Percentiles rank a stretch among this genome's conserved stretches.
Evolutionary conservation across 2,888 invertebrate genomes (phyloP).

Genomic region (Colostygia pectinataria): DNA sequence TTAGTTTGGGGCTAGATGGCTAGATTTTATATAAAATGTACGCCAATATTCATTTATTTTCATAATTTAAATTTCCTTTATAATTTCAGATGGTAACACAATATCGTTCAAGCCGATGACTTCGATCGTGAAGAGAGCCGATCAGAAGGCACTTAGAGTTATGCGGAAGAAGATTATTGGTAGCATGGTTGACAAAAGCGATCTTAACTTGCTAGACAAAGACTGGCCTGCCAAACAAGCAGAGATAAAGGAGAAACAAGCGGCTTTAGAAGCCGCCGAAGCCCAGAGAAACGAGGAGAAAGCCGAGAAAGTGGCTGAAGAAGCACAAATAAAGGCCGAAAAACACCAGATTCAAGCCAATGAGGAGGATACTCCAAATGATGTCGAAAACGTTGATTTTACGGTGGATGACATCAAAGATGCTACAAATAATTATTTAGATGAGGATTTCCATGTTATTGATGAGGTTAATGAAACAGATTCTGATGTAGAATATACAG

Average conservation of each 20-base stretch:
- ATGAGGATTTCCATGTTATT: conserved; percentile 25
- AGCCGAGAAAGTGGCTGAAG: neutral
- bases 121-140: conserved; percentile 6
- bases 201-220: conserved; percentile 22
- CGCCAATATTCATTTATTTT: no score
- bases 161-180: conserved; percentile 4
- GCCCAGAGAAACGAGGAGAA: neutral
- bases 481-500: conserved; percentile 15
- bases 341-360: neutral
- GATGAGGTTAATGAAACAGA: conserved; percentile 29
- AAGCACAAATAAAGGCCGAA: neutral
- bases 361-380: neutral
- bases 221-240: conserved; percentile 23
- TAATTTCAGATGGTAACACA: conserved; percentile 4
- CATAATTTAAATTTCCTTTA: no score
- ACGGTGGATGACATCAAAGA: neutral
- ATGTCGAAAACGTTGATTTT: neutral
- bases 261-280: neutral
- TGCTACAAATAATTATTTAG: conserved; percentile 6
- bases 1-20: no score
- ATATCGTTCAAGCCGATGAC: conserved; percentile 24
- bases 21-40: no score
- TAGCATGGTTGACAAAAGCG: conserved; percentile 15
- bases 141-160: neutral
- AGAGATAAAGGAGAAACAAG: neutral